Conservation (phyloP, 2,113 vertebrate genomes). For the Mystacornis crossleyi region DNA sequence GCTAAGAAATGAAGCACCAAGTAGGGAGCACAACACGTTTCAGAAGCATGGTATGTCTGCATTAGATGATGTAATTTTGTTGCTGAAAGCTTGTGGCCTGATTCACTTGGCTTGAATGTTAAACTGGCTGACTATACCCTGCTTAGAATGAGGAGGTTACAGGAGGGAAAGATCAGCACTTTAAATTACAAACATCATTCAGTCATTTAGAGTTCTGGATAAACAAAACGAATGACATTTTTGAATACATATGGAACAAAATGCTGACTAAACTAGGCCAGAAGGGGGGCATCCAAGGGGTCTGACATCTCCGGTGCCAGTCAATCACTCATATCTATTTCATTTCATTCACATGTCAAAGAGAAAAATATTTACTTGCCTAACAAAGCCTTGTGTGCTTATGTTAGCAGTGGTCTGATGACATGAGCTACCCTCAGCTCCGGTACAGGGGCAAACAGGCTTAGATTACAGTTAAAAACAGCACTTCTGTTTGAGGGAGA, state of each 20-base stretch:
- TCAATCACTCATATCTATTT: constrained; percentile 43
- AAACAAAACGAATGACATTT: neutral
- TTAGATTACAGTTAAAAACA: constrained; percentile 15
- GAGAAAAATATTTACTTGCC: constrained; percentile 28
- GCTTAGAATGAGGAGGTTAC: neutral
- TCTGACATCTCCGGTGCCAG: neutral
- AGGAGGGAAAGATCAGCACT: neutral
- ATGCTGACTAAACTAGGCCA: constrained; percentile 12
- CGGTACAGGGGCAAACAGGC: neutral
- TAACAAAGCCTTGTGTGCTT: neutral
- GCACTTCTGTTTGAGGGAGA: constrained; percentile 46
- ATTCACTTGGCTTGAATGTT: neutral
- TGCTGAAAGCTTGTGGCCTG: neutral
- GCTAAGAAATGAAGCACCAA: neutral
- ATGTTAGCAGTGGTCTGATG: constrained; percentile 17
- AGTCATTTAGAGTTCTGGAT: neutral
- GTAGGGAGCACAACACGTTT: neutral
- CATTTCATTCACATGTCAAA: constrained; percentile 2
- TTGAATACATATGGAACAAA: neutral
- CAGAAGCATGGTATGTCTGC: neutral
- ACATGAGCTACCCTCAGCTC: constrained; percentile 13
- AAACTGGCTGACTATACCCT: neutral
- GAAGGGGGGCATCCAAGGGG: neutral
- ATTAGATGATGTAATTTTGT: neutral
- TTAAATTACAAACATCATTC: neutral